Evolutionary conservation across 2,888 invertebrate genomes (phyloP).

Genomic region (Buathra laborator): DNA sequence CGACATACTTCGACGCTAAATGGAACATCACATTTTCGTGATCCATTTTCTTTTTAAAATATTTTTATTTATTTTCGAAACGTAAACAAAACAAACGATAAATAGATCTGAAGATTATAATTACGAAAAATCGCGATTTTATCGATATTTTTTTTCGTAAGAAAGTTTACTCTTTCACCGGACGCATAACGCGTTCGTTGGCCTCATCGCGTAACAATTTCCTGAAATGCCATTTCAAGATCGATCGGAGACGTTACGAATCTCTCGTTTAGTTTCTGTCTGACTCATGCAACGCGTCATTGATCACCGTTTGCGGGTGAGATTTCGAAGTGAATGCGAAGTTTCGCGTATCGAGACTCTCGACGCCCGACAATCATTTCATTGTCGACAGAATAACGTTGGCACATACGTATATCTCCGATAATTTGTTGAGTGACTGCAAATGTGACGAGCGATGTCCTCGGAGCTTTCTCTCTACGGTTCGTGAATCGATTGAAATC

Average conservation of each 20-base stretch:
- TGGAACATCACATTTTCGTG: background rate
- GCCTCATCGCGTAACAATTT: background rate
- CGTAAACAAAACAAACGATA: background rate
- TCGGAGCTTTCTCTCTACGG: conserved; percentile 11
- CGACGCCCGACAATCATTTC: conserved; percentile 7
- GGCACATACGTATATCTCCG: conserved; percentile 5
- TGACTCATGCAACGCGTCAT: background rate
- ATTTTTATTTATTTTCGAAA: background rate
- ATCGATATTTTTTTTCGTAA: background rate
- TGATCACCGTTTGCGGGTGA: background rate
- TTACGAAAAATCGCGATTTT: background rate
- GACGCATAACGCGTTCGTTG: background rate
- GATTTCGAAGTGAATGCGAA: conserved; percentile 1
- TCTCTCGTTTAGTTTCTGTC: conserved; percentile 8
- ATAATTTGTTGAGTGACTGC: conserved; percentile 23
- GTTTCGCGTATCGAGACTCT: background rate
- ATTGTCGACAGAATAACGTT: conserved; percentile 8
- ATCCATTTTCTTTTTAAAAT: background rate
- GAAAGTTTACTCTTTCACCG: background rate
- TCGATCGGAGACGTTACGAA: conserved; percentile 42
- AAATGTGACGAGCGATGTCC: background rate
- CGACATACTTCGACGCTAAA: background rate
- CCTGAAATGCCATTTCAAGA: conserved; percentile 54
- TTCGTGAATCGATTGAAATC: conserved; percentile 19
- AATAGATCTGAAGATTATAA: background rate